Base-by-base conservation (phyloP, 2,113 vertebrate genomes). In the Terrapene triunguis region DNA sequence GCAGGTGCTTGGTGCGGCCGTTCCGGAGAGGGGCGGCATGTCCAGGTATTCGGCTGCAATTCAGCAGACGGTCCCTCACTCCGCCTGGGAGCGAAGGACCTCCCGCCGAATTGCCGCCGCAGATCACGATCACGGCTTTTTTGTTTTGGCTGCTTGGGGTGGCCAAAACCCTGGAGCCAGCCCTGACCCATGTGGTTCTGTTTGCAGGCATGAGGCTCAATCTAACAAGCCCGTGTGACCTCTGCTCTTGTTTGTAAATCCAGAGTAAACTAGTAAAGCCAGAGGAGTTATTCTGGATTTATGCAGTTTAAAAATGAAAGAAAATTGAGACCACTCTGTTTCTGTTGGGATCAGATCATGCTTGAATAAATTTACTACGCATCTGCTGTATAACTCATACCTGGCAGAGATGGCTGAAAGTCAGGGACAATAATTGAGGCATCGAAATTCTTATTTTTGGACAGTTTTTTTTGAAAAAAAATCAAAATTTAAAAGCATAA, bases 371-470 rank as follows among this genome's bases (percentile, higher is more conserved):
- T 87, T 53, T 35, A 38, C 86, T 54, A 0, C 42, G 93, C 91
- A 38, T 54, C 86, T 47, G 0, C 94, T 96, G 2, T 94, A 94
- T 97, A 95, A 97, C 94, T 97, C 94, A 95, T 81, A 22, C 29
- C 91, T 44, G 17, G 65, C 94, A 8, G 91, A 83, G 82, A 29
- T 48, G 57, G 95, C 91, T 94, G 88, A 4, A 85, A 90, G 90
- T 74, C 84, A 44, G 92, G 14, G 87, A 35, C 84, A 81, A 91
- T 85, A 94, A 89, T 93, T 87, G 87, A 95, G 65, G 82, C 59
- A 53, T 89, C 29, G 38, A 55, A 93, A 83, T 24, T 5, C 8
- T 50, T 54, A 3, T 8, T 74, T 92, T 6, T 14, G 69, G 88
- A 80, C 90, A 55, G 76, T 35, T 80, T 96, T 74, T n/a, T 50